These are phyloP conservation scores for Eristalis tenax DNA, from an alignment of 2,888 invertebrate species.

Conservation along the genomic window DNA sequence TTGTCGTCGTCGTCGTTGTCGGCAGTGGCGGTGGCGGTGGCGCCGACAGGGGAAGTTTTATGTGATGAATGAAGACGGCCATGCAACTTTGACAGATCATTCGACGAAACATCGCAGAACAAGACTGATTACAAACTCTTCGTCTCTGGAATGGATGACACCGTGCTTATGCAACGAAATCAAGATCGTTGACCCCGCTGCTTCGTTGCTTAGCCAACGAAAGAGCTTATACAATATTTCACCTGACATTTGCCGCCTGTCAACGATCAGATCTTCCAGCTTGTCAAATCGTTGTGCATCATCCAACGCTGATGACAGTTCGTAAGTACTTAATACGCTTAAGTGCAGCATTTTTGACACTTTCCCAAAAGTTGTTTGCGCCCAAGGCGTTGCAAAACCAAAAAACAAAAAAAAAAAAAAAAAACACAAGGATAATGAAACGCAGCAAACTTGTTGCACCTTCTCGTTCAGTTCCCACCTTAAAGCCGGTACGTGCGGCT, in stretches of 20 bases:
- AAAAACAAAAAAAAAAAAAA: too few species aligned
- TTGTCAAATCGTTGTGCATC: background rate
- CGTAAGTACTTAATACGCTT: constrained; percentile 36
- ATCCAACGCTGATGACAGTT: background rate
- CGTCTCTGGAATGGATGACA: too few species aligned
- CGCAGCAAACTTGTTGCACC: background rate
- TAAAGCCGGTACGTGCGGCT: background rate
- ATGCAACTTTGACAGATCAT: too few species aligned
- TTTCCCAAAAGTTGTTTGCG: constrained; percentile 18
- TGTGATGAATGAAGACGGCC: background rate
- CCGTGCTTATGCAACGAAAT: too few species aligned
- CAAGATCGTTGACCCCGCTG: too few species aligned
- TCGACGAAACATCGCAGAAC: too few species aligned
- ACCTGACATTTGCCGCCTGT: too few species aligned
- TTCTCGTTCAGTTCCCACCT: too few species aligned
- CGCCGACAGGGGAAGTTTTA: too few species aligned
- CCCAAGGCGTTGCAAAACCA: background rate
- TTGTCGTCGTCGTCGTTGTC: background rate
- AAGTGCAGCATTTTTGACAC: constrained; percentile 22
- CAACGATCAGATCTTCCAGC: background rate
- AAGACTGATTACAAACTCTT: too few species aligned
- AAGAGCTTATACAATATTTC: too few species aligned
- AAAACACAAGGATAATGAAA: background rate
- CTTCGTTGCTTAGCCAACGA: too few species aligned
- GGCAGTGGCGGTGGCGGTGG: background rate